phyloP scores from a whole-genome alignment of 2,797 vertebrate species.

The Accipiter fasciatus region DNA sequence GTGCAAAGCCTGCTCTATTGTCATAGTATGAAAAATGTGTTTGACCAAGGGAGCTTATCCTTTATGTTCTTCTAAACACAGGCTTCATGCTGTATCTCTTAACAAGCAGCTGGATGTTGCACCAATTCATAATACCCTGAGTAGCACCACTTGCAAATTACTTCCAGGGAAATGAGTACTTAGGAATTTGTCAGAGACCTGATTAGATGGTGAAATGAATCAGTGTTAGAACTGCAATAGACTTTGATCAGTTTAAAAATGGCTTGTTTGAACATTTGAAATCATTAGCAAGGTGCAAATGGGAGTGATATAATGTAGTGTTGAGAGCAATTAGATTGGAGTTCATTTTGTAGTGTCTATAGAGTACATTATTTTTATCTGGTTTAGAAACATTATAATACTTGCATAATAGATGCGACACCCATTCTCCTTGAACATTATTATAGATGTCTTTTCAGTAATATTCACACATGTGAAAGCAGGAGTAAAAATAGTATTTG shows the following conservation, averaged over 20 bases:
- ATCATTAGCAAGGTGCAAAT: constrained; percentile 62
- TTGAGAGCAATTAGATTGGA: constrained; percentile 34
- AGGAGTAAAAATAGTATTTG: constrained; percentile 20
- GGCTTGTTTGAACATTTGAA: constrained; percentile 50
- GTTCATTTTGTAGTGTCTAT: constrained; percentile 33
- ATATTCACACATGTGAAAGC: neutral
- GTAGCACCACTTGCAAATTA: constrained; percentile 18
- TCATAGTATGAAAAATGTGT: neutral
- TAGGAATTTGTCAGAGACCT: constrained; percentile 37
- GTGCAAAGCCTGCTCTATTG: neutral
- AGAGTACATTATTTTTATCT: constrained; percentile 50
- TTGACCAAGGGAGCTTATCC: neutral
- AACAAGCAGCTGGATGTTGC: neutral
- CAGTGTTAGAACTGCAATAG: constrained; percentile 45
- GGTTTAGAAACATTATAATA: constrained; percentile 48
- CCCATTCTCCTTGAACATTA: constrained; percentile 33
- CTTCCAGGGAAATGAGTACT: constrained; percentile 42
- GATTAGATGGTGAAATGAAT: constrained; percentile 63
- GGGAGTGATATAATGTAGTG: constrained; percentile 12
- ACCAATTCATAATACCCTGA: neutral
- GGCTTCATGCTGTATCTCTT: neutral
- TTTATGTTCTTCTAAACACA: neutral
- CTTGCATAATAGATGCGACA: constrained; percentile 20
- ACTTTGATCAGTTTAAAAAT: constrained; percentile 45
- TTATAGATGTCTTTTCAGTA: neutral